Evolutionary conservation across 2,797 vertebrate genomes (phyloP).

Genomic region (Glyptemys insculpta): DNA sequence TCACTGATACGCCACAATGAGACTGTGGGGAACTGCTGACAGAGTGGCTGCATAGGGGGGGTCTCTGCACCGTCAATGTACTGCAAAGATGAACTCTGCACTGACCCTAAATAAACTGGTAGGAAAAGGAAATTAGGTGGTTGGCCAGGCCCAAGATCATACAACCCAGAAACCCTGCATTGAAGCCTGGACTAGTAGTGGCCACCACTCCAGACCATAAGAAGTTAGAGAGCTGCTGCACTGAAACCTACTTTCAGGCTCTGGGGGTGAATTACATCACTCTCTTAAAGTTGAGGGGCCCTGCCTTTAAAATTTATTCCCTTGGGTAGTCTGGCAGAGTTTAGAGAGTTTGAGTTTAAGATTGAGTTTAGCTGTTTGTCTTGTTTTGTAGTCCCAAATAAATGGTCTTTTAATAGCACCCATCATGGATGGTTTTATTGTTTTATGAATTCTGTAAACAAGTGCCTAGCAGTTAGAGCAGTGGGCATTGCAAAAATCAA

Average conservation of each 20-base stretch:
- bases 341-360: background rate
- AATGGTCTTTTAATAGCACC: background rate
- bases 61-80: background rate
- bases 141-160: accelerated
- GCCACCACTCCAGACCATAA: background rate
- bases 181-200: accelerated
- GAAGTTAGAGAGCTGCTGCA: background rate
- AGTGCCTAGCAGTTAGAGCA: background rate
- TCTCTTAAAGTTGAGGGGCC: background rate
- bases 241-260: background rate
- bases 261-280: background rate
- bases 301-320: background rate
- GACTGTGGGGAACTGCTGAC: background rate
- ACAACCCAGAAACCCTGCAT: background rate
- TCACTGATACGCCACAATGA: background rate
- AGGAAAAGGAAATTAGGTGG: background rate
- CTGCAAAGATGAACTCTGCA: background rate
- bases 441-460: background rate
- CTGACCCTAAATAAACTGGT: background rate
- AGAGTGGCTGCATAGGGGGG: accelerated
- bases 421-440: background rate
- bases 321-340: background rate
- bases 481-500: background rate
- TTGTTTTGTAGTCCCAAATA: background rate
- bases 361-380: background rate